These are phyloP conservation scores for Rhegmatorhina hoffmannsi DNA, from an alignment of 2,113 vertebrate genomes.

Conservation along the genomic window DNA sequence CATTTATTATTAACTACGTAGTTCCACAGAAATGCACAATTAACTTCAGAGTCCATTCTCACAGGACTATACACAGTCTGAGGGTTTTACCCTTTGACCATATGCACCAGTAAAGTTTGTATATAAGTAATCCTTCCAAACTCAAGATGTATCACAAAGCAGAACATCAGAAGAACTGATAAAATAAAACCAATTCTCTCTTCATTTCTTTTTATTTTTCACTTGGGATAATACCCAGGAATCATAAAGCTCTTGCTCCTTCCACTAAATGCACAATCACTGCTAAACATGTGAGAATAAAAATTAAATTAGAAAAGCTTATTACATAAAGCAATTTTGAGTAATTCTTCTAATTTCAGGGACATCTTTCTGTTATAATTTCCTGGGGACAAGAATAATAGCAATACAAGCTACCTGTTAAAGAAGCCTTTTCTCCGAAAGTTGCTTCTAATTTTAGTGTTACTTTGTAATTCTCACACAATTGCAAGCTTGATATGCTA, in stretches of 20 bases:
- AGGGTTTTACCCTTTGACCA: not conserved
- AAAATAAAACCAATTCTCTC: not conserved
- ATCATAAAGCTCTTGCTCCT: not conserved
- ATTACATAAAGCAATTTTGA: not conserved
- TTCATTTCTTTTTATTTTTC: not conserved
- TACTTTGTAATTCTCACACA: not conserved
- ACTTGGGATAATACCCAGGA: not conserved
- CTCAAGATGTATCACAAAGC: not conserved
- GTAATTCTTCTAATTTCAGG: not conserved
- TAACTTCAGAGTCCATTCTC: not conserved
- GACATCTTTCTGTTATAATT: not conserved
- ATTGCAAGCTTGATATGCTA: not conserved
- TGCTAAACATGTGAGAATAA: not conserved
- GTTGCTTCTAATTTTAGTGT: not conserved
- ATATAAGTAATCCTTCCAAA: not conserved
- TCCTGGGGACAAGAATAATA: not conserved
- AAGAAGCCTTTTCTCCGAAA: not conserved
- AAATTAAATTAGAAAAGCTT: not conserved
- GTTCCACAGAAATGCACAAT: not conserved
- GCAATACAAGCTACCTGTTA: not conserved
- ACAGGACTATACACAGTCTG: not conserved
- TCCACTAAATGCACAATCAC: not conserved
- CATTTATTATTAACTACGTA: not conserved
- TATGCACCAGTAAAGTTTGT: not conserved
- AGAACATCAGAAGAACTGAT: not conserved